Conservation (phyloP, 2,113 vertebrate species). For the Amblyornis subalaris region DNA sequence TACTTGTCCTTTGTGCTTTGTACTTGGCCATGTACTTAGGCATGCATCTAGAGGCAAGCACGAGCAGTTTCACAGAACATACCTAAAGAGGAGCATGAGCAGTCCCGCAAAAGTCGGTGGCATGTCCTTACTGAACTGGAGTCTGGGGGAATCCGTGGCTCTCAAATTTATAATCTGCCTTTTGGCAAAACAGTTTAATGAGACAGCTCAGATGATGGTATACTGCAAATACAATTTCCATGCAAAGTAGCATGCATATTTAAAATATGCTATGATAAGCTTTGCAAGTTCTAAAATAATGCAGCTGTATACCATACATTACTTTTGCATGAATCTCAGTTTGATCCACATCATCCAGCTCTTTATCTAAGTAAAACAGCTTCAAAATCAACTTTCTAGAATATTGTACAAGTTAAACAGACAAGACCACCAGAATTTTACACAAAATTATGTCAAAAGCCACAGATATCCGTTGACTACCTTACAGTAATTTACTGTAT, state of each 20-base stretch:
- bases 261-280: not conserved
- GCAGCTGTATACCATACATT: not conserved
- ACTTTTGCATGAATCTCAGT: not conserved
- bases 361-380: not conserved
- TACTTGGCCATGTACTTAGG: not conserved
- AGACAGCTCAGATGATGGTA: not conserved
- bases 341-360: not conserved
- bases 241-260: not conserved
- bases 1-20: not conserved
- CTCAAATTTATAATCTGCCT: not conserved
- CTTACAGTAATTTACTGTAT: not conserved
- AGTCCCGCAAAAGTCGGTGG: not conserved
- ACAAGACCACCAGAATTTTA: not conserved
- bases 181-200: not conserved
- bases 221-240: not conserved
- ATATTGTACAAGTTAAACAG: rapidly evolving
- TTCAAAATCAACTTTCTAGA: not conserved
- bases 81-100: not conserved
- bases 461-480: not conserved
- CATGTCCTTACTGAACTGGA: not conserved
- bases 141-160: not conserved
- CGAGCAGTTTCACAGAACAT: not conserved
- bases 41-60: not conserved
- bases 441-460: not conserved
- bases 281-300: not conserved